Evolutionary conservation across 2,888 invertebrate genomes (phyloP), one percentile per base, ranked within the genome.

Genomic region (Xanthia togata): DNA sequence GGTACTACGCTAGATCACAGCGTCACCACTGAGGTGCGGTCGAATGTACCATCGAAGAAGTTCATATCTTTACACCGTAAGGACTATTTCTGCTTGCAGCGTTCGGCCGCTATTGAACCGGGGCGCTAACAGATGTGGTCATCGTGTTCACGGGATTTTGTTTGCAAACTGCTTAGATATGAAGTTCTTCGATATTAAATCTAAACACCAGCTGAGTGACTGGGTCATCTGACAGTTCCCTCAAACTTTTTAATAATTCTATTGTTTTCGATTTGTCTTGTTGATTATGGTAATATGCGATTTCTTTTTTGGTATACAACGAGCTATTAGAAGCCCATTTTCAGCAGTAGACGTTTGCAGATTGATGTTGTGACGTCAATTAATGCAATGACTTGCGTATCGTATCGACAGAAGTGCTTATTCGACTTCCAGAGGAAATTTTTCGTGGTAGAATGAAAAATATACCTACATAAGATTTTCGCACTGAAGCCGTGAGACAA

Each of bases 291-390:
- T 74, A 79, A 71, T 72, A 9, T 1, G 9, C 23, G 2, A 14
- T 38, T 62, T 62, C 20, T 80, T 72, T 38, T 44, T 47, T 26
- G 23, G 14, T 26, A 44, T 12, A 20, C 26, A 73, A 55, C 11
- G 14, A 60, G 23, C 50, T 60, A 47, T 73, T 72, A 76, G 4
- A 55, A 11, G 4, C 9, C 12, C 23, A 11, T 55, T 8, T 20
- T 14, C 11, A 14, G n/a, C 11, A 23, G 38, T 26, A 20, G 14
- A 79, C 38, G 31, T 41, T 68, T 59, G 14, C 11, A 41, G 79
- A 50, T 69, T 59, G 23, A n/a, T 44, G 11, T 53, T 44, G 44
- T 50, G n/a, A 70, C 59, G 70, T 76, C 79, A 79, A 70, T 76
- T 70, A 79, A 31, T 69, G 20, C 31, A 41, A 57, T 57, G 47